These are phyloP conservation scores for Hyles vespertilio DNA, from an alignment of 1,140 invertebrate species.

Conservation along the genomic window DNA sequence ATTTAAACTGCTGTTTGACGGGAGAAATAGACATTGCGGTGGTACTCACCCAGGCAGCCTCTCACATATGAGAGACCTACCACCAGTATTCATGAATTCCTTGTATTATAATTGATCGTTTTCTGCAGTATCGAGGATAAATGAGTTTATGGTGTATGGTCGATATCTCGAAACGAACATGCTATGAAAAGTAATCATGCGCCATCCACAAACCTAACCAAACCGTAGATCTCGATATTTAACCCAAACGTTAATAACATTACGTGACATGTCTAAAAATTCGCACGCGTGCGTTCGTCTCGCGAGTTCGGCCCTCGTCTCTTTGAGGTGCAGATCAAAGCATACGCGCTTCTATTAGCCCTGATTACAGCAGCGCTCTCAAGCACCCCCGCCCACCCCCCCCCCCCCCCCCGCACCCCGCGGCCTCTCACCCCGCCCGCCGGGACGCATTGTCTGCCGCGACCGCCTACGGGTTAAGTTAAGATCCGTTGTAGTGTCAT, in stretches of 20 bases:
- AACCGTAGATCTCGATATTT: too few species aligned
- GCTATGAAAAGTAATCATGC: too few species aligned
- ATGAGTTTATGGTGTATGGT: too few species aligned
- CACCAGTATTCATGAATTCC: too few species aligned
- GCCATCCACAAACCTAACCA: too few species aligned
- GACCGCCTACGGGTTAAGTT: constrained; percentile 38
- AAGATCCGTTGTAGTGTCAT: constrained; percentile 56
- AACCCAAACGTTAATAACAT: not conserved
- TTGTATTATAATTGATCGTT: too few species aligned
- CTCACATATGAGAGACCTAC: too few species aligned
- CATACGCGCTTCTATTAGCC: constrained; percentile 70
- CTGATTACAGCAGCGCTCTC: constrained; percentile 63
- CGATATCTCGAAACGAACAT: too few species aligned
- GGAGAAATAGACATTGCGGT: too few species aligned
- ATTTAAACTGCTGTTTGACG: too few species aligned
- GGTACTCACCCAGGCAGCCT: too few species aligned
- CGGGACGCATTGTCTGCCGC: constrained; percentile 42
- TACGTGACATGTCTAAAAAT: constrained; percentile 30
- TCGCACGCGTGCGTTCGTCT: constrained; percentile 25
- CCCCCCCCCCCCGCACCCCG: constrained; percentile 22
- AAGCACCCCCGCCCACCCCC: constrained; percentile 33
- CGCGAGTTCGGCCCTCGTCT: constrained; percentile 51
- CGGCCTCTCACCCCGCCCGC: not conserved
- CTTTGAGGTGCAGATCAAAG: constrained; percentile 72
- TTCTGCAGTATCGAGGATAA: too few species aligned